Evolutionary conservation across 2,113 vertebrate species (phyloP), one percentile per base, ranked within the genome.

Genomic region (Anarrhichthys ocellatus): DNA sequence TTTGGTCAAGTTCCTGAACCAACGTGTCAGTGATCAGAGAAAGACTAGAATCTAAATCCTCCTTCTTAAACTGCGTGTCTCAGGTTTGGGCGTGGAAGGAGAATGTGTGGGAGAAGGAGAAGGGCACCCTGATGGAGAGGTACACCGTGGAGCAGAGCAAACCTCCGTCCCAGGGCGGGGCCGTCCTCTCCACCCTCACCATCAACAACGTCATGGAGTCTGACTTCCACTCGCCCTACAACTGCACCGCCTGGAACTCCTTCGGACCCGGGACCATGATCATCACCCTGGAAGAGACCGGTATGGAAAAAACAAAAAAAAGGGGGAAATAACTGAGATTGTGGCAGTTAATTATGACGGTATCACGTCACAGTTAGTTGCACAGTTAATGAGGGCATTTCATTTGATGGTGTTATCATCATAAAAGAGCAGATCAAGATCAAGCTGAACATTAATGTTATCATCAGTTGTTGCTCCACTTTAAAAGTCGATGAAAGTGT

Each of bases 81-180:
- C 77, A 98, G 98, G 97, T 97, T 0, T 99, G 98, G 98, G 97
- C 97, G 0, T 99, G 97, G 98, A 97, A 98, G 91, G 98, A 99
- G 93, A 99, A 98, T 20, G 94, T 98, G 29, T 89, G 98, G 94
- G 98, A 99, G 87, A 95, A 96, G n/a, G 98, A 98, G 34, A 98
- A 95, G 24, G 95, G 95, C 7, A 96, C 93, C 10, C 72, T 98
- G 6, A 93, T 97, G 94, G 98, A 99, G 81, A 77, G 98, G 11
- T 99, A 99, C 92, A 98, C 97, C 0, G 97, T 99, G 87, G 98
- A 99, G 89, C 95, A 97, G 87, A 97, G 95, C 2, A 97, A 96
- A 81, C 96, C 95, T 5, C 91, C 85, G 0, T 76, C 90, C 0
- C 94, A 94, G 0, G 97, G 96, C 24, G 96, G 92, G 0, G 97